phyloP scores from a whole-genome alignment of 2,113 vertebrate genomes.

The Delphinapterus leucas region DNA sequence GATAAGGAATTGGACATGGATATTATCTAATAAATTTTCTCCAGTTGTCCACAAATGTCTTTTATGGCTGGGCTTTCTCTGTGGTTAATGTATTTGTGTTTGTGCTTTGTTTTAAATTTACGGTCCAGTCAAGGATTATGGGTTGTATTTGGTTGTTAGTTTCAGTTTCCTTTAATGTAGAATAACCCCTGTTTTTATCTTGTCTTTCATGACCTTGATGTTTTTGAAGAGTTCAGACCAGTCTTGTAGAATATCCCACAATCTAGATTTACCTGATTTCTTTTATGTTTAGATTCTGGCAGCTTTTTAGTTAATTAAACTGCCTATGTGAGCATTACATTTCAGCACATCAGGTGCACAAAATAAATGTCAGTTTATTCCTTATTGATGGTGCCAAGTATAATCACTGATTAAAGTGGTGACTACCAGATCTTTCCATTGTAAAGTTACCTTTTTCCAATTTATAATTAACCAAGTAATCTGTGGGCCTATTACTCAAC shows the following conservation, averaged over 20 bases:
- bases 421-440: background rate
- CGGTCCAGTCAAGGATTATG: background rate
- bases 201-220: background rate
- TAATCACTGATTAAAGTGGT: background rate
- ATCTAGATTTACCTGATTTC: background rate
- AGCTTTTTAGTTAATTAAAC: background rate
- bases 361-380: background rate
- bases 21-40: background rate
- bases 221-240: background rate
- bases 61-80: background rate
- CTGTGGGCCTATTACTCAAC: background rate
- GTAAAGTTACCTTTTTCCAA: background rate
- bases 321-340: background rate
- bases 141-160: slow-evolving; percentile 3
- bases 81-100: background rate
- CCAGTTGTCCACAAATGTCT: background rate
- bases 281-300: slow-evolving; percentile 15
- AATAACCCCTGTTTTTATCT: background rate
- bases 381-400: background rate
- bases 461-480: slow-evolving; percentile 25
- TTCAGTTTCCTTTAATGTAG: slow-evolving; percentile 9
- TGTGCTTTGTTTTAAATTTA: background rate
- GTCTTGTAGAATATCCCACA: background rate
- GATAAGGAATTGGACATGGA: background rate
- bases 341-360: background rate